Evolutionary conservation across 1,140 invertebrate genomes (phyloP), one percentile per base, ranked within the genome.

Genomic region (Cyclargus thomasi): DNA sequence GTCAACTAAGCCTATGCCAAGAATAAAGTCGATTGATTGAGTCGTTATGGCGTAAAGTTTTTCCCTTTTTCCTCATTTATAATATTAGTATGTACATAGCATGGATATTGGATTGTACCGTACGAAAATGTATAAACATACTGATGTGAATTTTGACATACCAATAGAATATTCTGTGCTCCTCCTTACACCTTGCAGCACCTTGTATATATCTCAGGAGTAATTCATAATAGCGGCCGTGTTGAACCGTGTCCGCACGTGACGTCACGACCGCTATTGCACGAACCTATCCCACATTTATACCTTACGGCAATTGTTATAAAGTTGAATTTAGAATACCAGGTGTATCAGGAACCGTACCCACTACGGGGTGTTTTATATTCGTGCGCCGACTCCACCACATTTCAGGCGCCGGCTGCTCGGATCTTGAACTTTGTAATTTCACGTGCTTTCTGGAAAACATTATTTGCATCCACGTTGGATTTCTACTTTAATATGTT

Each of bases 351-450:
- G 39, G 11, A 47, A 47, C 10, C 39, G 39, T 47, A 47, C 39
- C 11, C 14, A 47, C 11, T 47, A 47, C 39, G 3, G 39, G 39
- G 10, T 82, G 78, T 74, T 82, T 82, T 73, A 73, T 80, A 82
- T 82, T 82, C 80, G 69, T 66, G 39, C 68, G 65, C 73, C 70
- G 71, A 65, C 72, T 36, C 69, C 68, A 72, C 78, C 77, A 80
- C 78, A 82, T 82, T 79, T 82, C 80, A 80, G 74, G 75, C 73
- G 65, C 76, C 80, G 76, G 74, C 75, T 80, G 80, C 68, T 75
- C 73, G 69, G 67, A 76, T 75, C 72, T 69, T 76, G 70, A 80
- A 80, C 73, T 80, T 80, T 79, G 74, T 82, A 79, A 78, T 82
- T 76, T 73, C 73, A 73, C 72, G 73, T 78, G 73, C 71, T 57